Base-by-base conservation (phyloP, 2,888 invertebrate species). In the Scaptomyza cyrtandrae region DNA sequence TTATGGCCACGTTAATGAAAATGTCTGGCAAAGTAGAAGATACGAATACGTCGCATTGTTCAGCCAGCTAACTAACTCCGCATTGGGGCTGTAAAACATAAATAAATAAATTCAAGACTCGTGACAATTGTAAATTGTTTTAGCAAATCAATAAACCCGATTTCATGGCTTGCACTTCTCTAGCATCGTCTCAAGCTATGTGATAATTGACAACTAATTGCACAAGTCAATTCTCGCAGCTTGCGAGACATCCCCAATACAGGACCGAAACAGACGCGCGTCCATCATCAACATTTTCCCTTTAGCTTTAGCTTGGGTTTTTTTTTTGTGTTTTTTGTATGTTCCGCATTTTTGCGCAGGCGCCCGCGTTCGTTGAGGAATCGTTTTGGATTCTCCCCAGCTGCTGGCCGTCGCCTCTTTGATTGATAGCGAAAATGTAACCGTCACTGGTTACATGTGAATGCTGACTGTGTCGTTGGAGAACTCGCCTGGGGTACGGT, bases 141-240 rank as follows among this genome's bases (percentile, higher is more conserved):
- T 88, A 88, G 82, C 85, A 75, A 63, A 75, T 71, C 85, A 80
- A 88, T 88, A 85, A 88, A 87, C 85, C 84, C 76, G 84, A 85
- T 85, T 85, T 85, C 80, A 75, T 67, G 73, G 83, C 70, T 64
- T 55, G 33, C 57, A 64, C 57, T 37, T 44, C 65, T 27, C 37
- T 19, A 37, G 33, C 35, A 37, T 50, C 55, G 57, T 52, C 33
- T 44, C 35, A 33, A 58, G 62, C 52, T 67, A 76, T 76, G 69
- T 76, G 82, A 83, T 83, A 88, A 83, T 86, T 86, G 83, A 46
- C 71, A 64, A 67, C 69, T 87, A 85, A 87, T 87, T 81, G 86
- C 64, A 67, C 50, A 57, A 58, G 78, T 57, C 65, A 52, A 56
- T 50, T 50, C 57, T 41, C 52, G 16, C 56, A 58, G 45, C 35